Percentiles rank a stretch among this genome's conserved stretches.
phyloP scores from a whole-genome alignment of 2,888 invertebrate genomes.

The Ypsolopha sequella region DNA sequence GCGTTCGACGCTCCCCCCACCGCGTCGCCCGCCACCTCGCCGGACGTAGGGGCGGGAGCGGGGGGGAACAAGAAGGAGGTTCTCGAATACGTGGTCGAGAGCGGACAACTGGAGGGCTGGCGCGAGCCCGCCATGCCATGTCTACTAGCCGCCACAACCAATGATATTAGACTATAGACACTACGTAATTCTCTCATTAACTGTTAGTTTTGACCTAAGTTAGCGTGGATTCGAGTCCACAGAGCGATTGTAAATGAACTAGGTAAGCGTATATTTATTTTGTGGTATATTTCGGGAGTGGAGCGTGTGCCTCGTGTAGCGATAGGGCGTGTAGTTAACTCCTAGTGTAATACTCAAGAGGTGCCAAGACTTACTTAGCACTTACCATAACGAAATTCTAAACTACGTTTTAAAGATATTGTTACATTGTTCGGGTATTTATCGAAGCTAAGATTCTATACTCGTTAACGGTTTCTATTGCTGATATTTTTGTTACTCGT shows the following conservation, averaged over 20 bases:
- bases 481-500: conserved; percentile 4
- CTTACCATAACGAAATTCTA: neutral
- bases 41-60: conserved; percentile 4
- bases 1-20: conserved; percentile 6
- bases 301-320: neutral
- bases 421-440: neutral
- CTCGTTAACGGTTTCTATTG: conserved; percentile 1
- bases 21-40: conserved; percentile 9
- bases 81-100: conserved; percentile 6
- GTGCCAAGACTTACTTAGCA: conserved; percentile 29
- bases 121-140: conserved; percentile 18
- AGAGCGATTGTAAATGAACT: conserved; percentile 19
- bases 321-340: no score
- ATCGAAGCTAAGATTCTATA: neutral
- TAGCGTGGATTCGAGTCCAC: neutral
- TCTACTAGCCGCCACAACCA: conserved; percentile 37
- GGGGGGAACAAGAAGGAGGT: conserved; percentile 8
- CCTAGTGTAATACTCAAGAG: conserved; percentile 60
- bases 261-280: conserved; percentile 40
- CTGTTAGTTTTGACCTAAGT: neutral
- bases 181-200: conserved; percentile 8
- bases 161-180: conserved; percentile 42
- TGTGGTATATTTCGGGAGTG: conserved; percentile 3
- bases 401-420: neutral
- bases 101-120: conserved; percentile 6